A percentile compares a stretch with the other conserved stretches of the same genome.
Evolutionary conservation across 2,888 invertebrate species (phyloP).

Genomic region (Auanema freiburgensis): DNA sequence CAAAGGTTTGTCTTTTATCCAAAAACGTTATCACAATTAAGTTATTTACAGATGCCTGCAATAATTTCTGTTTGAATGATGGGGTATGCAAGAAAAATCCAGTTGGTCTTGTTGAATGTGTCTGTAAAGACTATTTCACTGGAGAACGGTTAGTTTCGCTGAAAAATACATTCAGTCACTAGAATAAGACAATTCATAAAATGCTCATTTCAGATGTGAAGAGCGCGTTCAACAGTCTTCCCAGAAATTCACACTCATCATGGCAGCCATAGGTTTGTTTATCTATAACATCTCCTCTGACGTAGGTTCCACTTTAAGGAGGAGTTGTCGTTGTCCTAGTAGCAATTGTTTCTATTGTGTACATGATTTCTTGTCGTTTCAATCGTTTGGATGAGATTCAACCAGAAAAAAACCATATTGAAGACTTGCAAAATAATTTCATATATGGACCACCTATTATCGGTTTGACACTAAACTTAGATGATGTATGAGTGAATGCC

Average conservation of each 20-base stretch:
- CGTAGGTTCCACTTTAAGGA: conserved; percentile 10
- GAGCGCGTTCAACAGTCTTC: conserved; percentile 46
- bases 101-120: conserved; percentile 60
- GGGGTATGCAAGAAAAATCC: conserved; percentile 64
- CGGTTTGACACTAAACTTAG: conserved; percentile 5
- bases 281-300: not conserved
- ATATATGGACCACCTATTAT: conserved; percentile 28
- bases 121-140: conserved; percentile 62
- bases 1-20: conserved; percentile 36
- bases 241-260: conserved; percentile 39
- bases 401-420: conserved; percentile 15
- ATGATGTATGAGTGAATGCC: no score
- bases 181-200: not conserved
- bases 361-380: conserved; percentile 61
- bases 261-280: conserved; percentile 23
- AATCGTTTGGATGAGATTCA: conserved; percentile 26
- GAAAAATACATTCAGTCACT: conserved; percentile 17
- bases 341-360: conserved; percentile 56
- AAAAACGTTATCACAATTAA: conserved; percentile 5
- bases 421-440: conserved; percentile 28
- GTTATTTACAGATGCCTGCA: conserved; percentile 58
- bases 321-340: conserved; percentile 55
- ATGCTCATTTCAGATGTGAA: conserved; percentile 30
- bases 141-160: conserved; percentile 50
- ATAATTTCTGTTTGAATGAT: conserved; percentile 63